Base-by-base conservation (phyloP, 2,797 vertebrate genomes). In the Phrynocephalus vlangalii region DNA sequence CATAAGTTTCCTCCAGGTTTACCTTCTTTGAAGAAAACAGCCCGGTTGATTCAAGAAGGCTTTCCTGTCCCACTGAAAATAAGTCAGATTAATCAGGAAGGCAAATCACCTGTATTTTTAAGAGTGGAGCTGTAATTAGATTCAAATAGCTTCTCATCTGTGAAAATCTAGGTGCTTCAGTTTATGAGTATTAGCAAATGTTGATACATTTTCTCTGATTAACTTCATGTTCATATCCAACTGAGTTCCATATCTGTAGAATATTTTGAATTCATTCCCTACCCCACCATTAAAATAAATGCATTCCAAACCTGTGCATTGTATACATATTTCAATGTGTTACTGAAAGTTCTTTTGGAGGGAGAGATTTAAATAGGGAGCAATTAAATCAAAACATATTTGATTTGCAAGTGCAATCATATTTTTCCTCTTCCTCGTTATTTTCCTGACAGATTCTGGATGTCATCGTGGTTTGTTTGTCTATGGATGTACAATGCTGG, bases 11-110 rank as follows among this genome's bases (percentile, higher is more conserved):
- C 60, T 63, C 75, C 18, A 52, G n/a, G n/a, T 30, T n/a, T 85
- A 77, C n/a, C 66, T 68, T 13, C 63, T 24, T 38, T 50, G 48
- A 70, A 15, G 11, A 66, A 78, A 79, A 68, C 18, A 85, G 38
- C 63, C 18, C 67, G 5, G 5, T 30, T 85, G 75, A 70, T 50
- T 28, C 75, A 70, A 18, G 20, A 33, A 33, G 44, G 3, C 38
- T 67, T 78, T 68, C 8, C 18, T 68, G 18, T 79, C 84, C n/a
- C 75, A 52, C 84, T 16, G 44, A 50, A 85, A 73, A 68, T 44
- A 78, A 63, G 76, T 78, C 84, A 85, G 84, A 85, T 85, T 85
- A 85, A 78, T 50, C 75, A 68, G 84, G 75, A 50, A 78, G 33
- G 76, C 30, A 79, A 85, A 85, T 28, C 75, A 85, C 44, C 63